Percentiles rank a stretch among this genome's conserved stretches.
These are phyloP conservation scores for Hydrotaea cyrtoneurina DNA, from an alignment of 2,888 invertebrate genomes.

Conservation along the genomic window DNA sequence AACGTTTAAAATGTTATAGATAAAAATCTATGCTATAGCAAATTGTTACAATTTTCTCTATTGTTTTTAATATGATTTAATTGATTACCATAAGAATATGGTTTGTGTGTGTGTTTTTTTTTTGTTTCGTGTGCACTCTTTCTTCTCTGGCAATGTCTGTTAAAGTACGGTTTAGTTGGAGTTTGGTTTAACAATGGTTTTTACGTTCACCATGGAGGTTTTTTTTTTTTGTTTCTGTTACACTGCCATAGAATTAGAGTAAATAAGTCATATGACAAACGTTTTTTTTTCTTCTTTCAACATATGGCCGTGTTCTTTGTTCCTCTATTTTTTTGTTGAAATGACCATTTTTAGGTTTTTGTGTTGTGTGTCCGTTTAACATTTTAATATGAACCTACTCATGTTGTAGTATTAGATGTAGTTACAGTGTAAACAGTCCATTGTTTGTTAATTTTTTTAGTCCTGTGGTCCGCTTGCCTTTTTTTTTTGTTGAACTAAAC, in stretches of 20 bases:
- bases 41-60: conserved; percentile 63
- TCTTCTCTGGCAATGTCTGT: no score
- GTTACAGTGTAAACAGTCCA: conserved; percentile 53
- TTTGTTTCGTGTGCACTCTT: background rate
- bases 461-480: background rate
- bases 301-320: background rate
- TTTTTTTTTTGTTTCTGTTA: conserved; percentile 13
- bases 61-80: conserved; percentile 65
- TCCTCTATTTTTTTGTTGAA: background rate
- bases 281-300: conserved; percentile 46
- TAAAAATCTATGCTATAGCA: conserved; percentile 52
- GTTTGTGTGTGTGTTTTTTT: background rate
- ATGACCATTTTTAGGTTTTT: conserved; percentile 36
- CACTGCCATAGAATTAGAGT: conserved; percentile 26
- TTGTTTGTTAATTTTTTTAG: conserved; percentile 63
- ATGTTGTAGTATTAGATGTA: background rate
- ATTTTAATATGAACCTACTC: conserved; percentile 21
- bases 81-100: conserved; percentile 59
- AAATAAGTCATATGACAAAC: conserved; percentile 64
- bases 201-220: background rate
- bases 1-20: conserved; percentile 29
- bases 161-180: no score
- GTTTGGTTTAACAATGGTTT: conserved; percentile 5
- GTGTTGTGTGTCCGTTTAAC: background rate
- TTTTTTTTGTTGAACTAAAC: conserved; percentile 25